A percentile compares a stretch with the other conserved stretches of the same genome.
Conservation (phyloP, 2,888 invertebrate genomes). For the Abrostola tripartita region DNA sequence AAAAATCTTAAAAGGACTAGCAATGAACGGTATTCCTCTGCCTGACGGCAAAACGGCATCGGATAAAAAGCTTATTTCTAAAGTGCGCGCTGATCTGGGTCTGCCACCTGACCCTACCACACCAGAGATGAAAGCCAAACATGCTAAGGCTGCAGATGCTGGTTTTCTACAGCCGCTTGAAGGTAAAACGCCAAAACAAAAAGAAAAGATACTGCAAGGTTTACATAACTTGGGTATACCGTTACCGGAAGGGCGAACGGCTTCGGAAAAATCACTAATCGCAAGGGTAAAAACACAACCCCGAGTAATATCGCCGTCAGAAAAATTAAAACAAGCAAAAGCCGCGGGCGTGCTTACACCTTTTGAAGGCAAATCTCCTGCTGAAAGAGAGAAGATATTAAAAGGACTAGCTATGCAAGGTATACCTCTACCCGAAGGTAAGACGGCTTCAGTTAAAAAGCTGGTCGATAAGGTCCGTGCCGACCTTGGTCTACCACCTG, state of each 20-base stretch:
- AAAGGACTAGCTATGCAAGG: slow-evolving; percentile 46
- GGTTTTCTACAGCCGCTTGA: no score
- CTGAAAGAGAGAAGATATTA: slow-evolving; percentile 57
- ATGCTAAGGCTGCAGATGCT: no score
- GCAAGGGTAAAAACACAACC: slow-evolving; percentile 37
- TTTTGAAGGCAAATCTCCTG: slow-evolving; percentile 54
- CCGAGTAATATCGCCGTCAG: background rate
- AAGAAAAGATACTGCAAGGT: slow-evolving; percentile 53
- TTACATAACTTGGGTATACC: slow-evolving; percentile 43
- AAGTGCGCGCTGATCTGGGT: no score
- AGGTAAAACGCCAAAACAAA: slow-evolving; percentile 31
- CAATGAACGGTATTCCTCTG: slow-evolving; percentile 43
- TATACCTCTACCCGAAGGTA: slow-evolving; percentile 54
- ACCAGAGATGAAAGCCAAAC: no score
- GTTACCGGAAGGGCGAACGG: no score
- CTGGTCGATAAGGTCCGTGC: slow-evolving; percentile 56
- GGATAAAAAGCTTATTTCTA: no score
- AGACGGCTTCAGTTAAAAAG: slow-evolving; percentile 58
- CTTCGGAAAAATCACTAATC: background rate
- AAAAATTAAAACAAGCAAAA: no score
- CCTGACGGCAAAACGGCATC: slow-evolving; percentile 43
- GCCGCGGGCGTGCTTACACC: background rate
- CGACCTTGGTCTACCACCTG: slow-evolving; percentile 60
- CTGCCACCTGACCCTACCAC: no score
- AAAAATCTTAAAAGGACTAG: slow-evolving; percentile 51